These are phyloP conservation scores for Rhabdophis nuchalis DNA, from an alignment of 2,797 vertebrate species.

Conservation along the genomic window DNA sequence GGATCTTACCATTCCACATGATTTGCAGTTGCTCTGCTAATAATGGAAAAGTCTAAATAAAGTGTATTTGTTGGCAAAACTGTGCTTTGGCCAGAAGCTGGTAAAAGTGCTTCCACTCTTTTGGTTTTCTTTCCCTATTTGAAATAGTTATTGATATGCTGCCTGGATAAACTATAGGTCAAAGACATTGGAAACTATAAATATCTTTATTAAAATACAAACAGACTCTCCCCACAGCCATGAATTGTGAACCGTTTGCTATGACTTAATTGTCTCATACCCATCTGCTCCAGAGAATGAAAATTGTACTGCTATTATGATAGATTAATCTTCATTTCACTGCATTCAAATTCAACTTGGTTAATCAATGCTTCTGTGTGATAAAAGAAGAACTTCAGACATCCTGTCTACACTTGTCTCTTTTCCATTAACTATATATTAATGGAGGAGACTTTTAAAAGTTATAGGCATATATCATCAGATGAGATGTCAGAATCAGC, in stretches of 20 bases:
- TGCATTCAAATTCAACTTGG: constrained; percentile 36
- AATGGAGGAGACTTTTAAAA: constrained; percentile 42
- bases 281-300: constrained; percentile 26
- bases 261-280: constrained; percentile 40
- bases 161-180: neutral
- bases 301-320: constrained; percentile 32
- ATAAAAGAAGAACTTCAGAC: constrained; percentile 46
- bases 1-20: neutral
- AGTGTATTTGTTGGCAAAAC: accelerated
- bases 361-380: constrained; percentile 48
- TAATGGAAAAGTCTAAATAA: neutral
- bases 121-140: constrained; percentile 23
- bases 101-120: neutral
- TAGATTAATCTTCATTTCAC: constrained; percentile 52
- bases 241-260: neutral
- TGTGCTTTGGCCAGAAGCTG: constrained; percentile 6
- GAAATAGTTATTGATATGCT: constrained; percentile 19
- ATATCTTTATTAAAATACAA: constrained; percentile 20
- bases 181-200: constrained; percentile 37
- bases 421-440: constrained; percentile 43
- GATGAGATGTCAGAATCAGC: constrained; percentile 36
- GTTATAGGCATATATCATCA: constrained; percentile 30
- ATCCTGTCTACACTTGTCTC: constrained; percentile 33
- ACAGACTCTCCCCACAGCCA: neutral
- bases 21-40: neutral